These are phyloP conservation scores for Pachycephala philippinensis DNA, from an alignment of 2,113 vertebrate species.

Conservation along the genomic window DNA sequence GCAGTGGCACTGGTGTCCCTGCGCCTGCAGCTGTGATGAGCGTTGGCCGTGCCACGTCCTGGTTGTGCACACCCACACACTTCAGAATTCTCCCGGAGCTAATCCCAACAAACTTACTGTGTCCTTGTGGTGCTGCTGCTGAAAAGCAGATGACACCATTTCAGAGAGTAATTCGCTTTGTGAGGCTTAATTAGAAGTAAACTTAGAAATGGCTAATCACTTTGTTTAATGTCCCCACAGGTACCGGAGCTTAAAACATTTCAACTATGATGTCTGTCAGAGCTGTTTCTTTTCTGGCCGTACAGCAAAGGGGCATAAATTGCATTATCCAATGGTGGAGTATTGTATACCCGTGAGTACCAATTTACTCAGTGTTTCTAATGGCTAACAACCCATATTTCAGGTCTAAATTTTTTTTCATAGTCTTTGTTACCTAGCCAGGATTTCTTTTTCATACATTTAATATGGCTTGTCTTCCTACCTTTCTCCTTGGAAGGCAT, in stretches of 20 bases:
- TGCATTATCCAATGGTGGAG: slow-evolving; percentile 99
- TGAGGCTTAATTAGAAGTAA: neutral
- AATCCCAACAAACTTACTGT: neutral
- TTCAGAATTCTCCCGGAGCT: neutral
- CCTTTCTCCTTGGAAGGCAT: neutral
- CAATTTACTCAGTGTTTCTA: neutral
- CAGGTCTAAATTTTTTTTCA: neutral
- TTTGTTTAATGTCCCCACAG: slow-evolving; percentile 64
- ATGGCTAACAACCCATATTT: neutral
- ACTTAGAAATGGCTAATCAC: neutral
- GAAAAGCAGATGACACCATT: neutral
- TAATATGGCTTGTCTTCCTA: neutral
- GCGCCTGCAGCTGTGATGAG: accelerated
- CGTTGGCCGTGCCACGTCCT: accelerated
- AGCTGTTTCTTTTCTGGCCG: slow-evolving; percentile 98
- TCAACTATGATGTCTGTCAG: slow-evolving; percentile 98
- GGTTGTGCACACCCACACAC: accelerated
- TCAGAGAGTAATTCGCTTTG: neutral
- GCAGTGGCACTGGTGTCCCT: neutral
- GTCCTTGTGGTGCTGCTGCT: neutral
- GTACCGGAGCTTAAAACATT: slow-evolving; percentile 97
- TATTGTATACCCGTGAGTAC: slow-evolving; percentile 95
- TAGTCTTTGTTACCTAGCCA: neutral
- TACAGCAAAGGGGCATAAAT: slow-evolving; percentile 95
- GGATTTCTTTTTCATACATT: neutral